phyloP scores from a whole-genome alignment of 2,888 invertebrate genomes.

The Leptothorax acervorum region DNA sequence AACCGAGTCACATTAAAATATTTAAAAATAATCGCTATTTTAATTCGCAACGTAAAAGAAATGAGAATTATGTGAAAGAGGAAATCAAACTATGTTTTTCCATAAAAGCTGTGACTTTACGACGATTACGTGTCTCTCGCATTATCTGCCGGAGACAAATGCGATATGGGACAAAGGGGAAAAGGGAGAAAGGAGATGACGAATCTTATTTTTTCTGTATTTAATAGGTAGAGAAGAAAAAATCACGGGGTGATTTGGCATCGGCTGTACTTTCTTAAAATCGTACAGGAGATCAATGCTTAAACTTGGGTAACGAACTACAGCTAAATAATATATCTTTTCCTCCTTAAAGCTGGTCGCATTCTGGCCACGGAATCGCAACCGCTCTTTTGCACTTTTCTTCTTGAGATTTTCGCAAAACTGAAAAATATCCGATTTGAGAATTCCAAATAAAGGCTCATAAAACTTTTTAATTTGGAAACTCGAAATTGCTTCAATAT shows the following conservation, averaged over 20 bases:
- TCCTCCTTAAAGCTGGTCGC: slow-evolving; percentile 60
- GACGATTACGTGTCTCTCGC: slow-evolving; percentile 23
- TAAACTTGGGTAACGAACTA: slow-evolving; percentile 81
- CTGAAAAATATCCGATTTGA: background rate
- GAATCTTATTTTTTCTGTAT: slow-evolving; percentile 42
- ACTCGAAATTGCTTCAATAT: slow-evolving; percentile 34
- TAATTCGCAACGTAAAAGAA: slow-evolving; percentile 10
- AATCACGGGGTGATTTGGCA: slow-evolving; percentile 80
- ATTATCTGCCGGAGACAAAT: slow-evolving; percentile 36
- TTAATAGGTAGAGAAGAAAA: slow-evolving; percentile 57
- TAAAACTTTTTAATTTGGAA: background rate
- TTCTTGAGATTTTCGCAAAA: background rate
- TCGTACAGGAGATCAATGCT: slow-evolving; percentile 84
- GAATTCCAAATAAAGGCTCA: background rate
- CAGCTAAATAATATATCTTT: slow-evolving; percentile 69
- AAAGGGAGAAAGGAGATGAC: slow-evolving; percentile 21
- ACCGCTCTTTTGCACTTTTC: slow-evolving; percentile 29
- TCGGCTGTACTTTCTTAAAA: slow-evolving; percentile 82
- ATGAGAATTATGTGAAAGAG: slow-evolving; percentile 9
- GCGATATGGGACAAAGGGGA: slow-evolving; percentile 35
- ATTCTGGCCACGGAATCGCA: slow-evolving; percentile 48
- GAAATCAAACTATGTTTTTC: slow-evolving; percentile 5
- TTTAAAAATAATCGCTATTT: slow-evolving; percentile 5
- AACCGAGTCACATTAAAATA: background rate
- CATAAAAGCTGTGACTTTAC: slow-evolving; percentile 7